These are phyloP conservation scores for Dascyllus trimaculatus DNA, from an alignment of 2,113 vertebrate species.

Conservation along the genomic window DNA sequence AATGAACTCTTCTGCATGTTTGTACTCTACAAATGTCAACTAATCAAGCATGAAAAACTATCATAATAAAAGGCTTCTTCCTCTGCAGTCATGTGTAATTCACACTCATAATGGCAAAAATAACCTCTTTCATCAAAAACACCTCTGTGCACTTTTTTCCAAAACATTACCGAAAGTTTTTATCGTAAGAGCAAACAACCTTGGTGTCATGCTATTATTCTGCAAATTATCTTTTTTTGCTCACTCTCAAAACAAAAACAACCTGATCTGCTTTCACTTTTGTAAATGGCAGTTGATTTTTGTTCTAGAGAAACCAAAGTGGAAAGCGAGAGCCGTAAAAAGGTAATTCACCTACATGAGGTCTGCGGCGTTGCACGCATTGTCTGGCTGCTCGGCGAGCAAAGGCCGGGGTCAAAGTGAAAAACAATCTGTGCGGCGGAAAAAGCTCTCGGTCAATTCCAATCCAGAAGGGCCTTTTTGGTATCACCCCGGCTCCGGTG, in stretches of 20 bases:
- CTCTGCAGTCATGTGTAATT: no score
- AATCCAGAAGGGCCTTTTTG: conserved; percentile 55
- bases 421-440: conserved; percentile 78
- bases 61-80: no score
- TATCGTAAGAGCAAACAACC: conserved; percentile 14
- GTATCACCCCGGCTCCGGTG: conserved; percentile 59
- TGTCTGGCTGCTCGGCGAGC: conserved; percentile 30
- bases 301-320: conserved; percentile 50
- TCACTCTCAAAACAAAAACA: conserved; percentile 40
- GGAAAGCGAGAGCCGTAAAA: conserved; percentile 29
- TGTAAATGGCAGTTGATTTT: conserved; percentile 9
- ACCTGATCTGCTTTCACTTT: conserved; percentile 39
- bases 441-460: conserved; percentile 70
- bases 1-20: no score
- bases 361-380: conserved; percentile 26
- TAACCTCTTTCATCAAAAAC: background rate
- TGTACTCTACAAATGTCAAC: no score
- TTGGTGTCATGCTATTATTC: conserved; percentile 3
- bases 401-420: conserved; percentile 69
- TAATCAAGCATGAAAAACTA: no score
- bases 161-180: background rate
- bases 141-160: background rate
- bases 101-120: no score
- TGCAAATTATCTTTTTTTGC: conserved; percentile 13
- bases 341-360: conserved; percentile 49